phyloP scores from a whole-genome alignment of 2,888 invertebrate species.

The Deilephila porcellus region DNA sequence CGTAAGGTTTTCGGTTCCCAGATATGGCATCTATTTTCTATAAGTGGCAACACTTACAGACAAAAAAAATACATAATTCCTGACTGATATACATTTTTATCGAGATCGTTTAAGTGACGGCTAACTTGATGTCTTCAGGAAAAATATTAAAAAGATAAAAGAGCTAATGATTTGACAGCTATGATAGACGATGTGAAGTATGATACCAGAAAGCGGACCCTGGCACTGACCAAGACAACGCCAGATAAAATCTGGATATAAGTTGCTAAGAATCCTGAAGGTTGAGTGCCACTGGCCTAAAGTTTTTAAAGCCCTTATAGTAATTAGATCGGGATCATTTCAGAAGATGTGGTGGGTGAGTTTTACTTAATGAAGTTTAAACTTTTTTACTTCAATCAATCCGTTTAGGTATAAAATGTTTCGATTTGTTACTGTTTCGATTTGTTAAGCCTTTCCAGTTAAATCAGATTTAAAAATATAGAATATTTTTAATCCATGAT shows the following conservation, averaged over 20 bases:
- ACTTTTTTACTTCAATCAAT: constrained; percentile 9
- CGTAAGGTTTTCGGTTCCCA: too few species aligned
- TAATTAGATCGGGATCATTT: constrained; percentile 19
- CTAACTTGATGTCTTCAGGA: too few species aligned
- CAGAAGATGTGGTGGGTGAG: constrained; percentile 6
- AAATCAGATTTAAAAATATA: neutral
- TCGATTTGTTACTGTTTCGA: too few species aligned
- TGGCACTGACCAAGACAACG: neutral
- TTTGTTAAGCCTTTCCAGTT: neutral
- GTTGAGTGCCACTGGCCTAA: constrained; percentile 1
- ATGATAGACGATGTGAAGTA: too few species aligned
- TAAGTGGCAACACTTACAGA: too few species aligned
- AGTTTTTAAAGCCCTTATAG: constrained; percentile 12
- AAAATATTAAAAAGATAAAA: too few species aligned
- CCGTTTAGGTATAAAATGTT: neutral
- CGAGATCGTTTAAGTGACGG: too few species aligned
- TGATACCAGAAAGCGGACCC: too few species aligned
- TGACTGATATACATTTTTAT: too few species aligned
- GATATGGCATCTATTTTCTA: too few species aligned
- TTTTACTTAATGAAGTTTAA: constrained; percentile 6
- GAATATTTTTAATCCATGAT: neutral
- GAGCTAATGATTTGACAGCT: too few species aligned
- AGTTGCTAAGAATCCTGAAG: neutral
- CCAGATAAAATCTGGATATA: neutral
- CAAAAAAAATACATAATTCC: too few species aligned